Evolutionary conservation across 37 sponge, comb jelly and placozoan species (phyloP).

Genomic region (Agelas oroides): DNA sequence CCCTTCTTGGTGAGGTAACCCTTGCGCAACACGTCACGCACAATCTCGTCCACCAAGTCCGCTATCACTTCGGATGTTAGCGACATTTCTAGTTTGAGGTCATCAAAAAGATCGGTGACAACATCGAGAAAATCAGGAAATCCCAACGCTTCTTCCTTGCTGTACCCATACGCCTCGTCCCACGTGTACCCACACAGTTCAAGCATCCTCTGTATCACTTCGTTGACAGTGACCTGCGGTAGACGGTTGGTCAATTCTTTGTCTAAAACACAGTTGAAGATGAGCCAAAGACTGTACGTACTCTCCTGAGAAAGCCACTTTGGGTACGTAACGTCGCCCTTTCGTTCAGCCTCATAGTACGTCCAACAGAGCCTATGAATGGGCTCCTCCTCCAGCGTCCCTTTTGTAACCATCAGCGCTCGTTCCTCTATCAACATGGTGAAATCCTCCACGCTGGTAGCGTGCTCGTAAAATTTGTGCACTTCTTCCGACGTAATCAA

Average conservation of each 20-base stretch:
- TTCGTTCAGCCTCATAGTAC: conserved; percentile 29
- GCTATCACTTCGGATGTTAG: conserved; percentile 56
- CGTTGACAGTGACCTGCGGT: conserved; percentile 18
- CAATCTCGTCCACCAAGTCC: conserved; percentile 66
- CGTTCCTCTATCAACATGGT: conserved; percentile 29
- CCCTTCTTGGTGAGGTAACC: conserved; percentile 83
- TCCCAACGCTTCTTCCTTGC: conserved; percentile 5
- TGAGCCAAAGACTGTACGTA: conserved; percentile 59
- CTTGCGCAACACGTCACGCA: conserved; percentile 65
- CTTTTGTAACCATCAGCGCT: neutral
- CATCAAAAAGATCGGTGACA: conserved; percentile 43
- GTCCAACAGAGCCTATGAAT: conserved; percentile 55
- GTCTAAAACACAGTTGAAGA: conserved; percentile 41
- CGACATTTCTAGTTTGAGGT: conserved; percentile 43
- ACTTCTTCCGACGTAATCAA: conserved; percentile 29
- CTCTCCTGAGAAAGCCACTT: conserved; percentile 38
- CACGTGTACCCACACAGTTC: conserved; percentile 56
- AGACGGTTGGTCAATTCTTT: neutral
- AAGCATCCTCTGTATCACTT: conserved; percentile 26
- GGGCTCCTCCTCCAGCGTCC: conserved; percentile 16
- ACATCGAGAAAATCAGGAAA: conserved; percentile 48
- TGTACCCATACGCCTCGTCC: conserved; percentile 22
- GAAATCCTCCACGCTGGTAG: conserved; percentile 36
- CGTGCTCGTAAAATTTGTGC: conserved; percentile 53
- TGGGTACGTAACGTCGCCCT: conserved; percentile 36